Percentiles rank a stretch among this genome's conserved stretches.
Conservation (phyloP, 30 jellyfish, hydroid and myxozoan genomes). For the Pseudorhiza aurosa region DNA sequence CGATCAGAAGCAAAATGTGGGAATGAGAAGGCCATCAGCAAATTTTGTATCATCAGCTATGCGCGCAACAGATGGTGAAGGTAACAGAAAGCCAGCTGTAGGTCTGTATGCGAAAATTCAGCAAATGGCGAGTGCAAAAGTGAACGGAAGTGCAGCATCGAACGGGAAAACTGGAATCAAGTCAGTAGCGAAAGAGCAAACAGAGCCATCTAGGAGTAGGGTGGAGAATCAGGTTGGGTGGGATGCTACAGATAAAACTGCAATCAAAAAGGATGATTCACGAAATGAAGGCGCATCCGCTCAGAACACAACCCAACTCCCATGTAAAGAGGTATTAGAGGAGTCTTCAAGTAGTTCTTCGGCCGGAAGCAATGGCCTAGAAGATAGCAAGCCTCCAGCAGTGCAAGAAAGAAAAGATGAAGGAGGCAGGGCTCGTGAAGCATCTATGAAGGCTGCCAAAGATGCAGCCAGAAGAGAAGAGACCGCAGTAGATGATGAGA, state of each 20-base stretch:
- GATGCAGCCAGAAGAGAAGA: no score
- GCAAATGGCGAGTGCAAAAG: slow-evolving; percentile 19
- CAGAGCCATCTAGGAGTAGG: neutral
- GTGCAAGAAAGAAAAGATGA: neutral
- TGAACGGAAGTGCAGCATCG: neutral
- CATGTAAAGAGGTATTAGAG: neutral
- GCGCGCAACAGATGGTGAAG: slow-evolving; percentile 36
- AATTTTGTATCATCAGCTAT: slow-evolving; percentile 32
- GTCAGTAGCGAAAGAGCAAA: neutral
- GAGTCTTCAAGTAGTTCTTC: neutral
- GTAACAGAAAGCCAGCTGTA: slow-evolving; percentile 8
- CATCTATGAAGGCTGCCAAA: no score
- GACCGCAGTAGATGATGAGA: no score
- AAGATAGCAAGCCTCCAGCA: no score
- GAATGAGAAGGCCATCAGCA: slow-evolving; percentile 26
- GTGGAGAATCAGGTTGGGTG: neutral
- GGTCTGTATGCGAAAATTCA: slow-evolving; percentile 46
- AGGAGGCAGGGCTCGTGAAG: no score
- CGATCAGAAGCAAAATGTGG: neutral
- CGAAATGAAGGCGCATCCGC: neutral
- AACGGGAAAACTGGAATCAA: no score
- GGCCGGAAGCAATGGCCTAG: neutral
- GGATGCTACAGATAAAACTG: neutral
- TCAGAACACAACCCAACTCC: neutral
- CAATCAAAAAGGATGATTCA: neutral